phyloP scores from a whole-genome alignment of 2,888 invertebrate species.

The Arrhopalites spinosus region DNA sequence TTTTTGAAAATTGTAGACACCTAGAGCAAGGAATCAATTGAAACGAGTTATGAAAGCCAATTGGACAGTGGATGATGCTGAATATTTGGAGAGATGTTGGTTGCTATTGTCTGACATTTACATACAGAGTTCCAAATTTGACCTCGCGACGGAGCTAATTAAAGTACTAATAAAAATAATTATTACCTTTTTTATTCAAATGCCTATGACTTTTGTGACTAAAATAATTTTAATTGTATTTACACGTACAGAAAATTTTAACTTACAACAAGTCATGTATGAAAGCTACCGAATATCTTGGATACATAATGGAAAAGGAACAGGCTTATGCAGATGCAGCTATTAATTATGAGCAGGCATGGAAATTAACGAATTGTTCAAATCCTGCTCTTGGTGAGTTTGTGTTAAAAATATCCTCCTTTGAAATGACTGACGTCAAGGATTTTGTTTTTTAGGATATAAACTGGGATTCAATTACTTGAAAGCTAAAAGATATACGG shows the following conservation, averaged over 20 bases:
- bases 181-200: not conserved
- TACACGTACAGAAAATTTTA: slow-evolving; percentile 66
- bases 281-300: slow-evolving; percentile 86
- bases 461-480: slow-evolving; percentile 90
- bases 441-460: slow-evolving; percentile 66
- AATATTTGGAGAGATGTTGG: slow-evolving; percentile 95
- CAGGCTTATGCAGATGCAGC: slow-evolving; percentile 86
- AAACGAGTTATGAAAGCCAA: slow-evolving; percentile 82
- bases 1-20: slow-evolving; percentile 64
- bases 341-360: slow-evolving; percentile 80
- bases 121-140: slow-evolving; percentile 79
- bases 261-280: slow-evolving; percentile 86
- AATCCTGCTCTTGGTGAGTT: slow-evolving; percentile 76
- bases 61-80: slow-evolving; percentile 96
- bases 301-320: slow-evolving; percentile 87
- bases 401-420: not conserved
- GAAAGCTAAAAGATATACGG: slow-evolving; percentile 85
- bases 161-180: slow-evolving; percentile 52
- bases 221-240: not conserved
- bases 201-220: no score
- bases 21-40: slow-evolving; percentile 88
- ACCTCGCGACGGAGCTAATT: slow-evolving; percentile 82
- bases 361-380: slow-evolving; percentile 78
- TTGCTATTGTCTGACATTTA: slow-evolving; percentile 89
- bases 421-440: no score